Percentiles rank a stretch among this genome's conserved stretches.
phyloP scores from a whole-genome alignment of 2,888 invertebrate species.

The Stenchaetothrips biformis region DNA sequence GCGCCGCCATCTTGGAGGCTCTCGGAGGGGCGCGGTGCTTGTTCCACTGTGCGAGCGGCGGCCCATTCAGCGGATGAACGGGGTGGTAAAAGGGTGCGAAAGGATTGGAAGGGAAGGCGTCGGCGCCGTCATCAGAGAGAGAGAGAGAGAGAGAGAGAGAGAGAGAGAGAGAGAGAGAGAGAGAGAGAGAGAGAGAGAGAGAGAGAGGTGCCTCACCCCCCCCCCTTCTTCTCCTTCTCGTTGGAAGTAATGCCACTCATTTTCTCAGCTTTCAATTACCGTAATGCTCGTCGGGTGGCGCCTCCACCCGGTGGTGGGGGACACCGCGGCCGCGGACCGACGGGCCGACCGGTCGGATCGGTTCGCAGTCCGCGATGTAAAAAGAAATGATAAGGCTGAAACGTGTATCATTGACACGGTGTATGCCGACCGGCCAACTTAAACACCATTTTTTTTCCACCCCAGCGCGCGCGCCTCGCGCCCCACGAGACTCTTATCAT shows the following conservation, averaged over 20 bases:
- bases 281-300: not conserved
- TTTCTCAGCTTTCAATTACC: constrained; percentile 21
- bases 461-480: too few relatives aligned
- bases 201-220: too few relatives aligned
- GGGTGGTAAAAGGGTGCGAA: constrained; percentile 6
- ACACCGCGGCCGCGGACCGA: not conserved
- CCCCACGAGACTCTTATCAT: too few relatives aligned
- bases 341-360: not conserved
- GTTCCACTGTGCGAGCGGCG: too few relatives aligned
- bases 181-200: too few relatives aligned
- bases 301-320: not conserved
- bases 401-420: not conserved
- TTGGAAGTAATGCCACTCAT: constrained; percentile 5
- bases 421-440: not conserved
- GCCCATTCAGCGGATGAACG: constrained; percentile 11
- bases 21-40: not conserved
- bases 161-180: too few relatives aligned
- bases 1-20: not conserved
- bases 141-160: too few relatives aligned
- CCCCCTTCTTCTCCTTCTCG: too few relatives aligned
- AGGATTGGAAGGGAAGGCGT: constrained; percentile 8
- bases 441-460: too few relatives aligned
- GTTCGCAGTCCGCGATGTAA: not conserved
- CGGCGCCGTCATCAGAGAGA: too few relatives aligned
- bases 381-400: not conserved